Evolutionary conservation across 2,113 vertebrate species (phyloP).

Genomic region (Mandrillus leucophaeus): DNA sequence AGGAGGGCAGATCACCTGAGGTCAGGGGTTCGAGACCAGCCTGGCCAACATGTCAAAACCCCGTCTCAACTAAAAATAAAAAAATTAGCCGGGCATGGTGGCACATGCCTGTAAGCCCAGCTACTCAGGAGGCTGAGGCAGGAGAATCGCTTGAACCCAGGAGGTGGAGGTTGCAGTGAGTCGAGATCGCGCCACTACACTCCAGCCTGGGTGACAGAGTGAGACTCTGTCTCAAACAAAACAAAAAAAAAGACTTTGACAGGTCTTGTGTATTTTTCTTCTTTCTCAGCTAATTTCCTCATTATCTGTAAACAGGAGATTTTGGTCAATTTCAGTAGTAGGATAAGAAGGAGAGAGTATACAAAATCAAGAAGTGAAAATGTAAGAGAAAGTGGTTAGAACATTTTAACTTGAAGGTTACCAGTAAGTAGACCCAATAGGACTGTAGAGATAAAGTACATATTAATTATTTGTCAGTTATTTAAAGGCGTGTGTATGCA

Average conservation of each 20-base stretch:
- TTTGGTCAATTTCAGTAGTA: not conserved
- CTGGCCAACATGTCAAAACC: too few species aligned
- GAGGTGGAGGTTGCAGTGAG: too few species aligned
- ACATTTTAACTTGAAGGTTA: constrained; percentile 35
- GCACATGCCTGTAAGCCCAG: too few species aligned
- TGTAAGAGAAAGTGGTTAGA: constrained; percentile 20
- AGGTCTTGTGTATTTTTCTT: not conserved
- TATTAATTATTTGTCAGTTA: not conserved
- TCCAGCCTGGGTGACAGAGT: too few species aligned
- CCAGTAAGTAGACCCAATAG: not conserved
- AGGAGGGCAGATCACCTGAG: too few species aligned
- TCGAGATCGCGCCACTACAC: too few species aligned
- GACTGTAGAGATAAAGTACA: not conserved
- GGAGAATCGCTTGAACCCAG: too few species aligned
- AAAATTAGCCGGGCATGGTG: too few species aligned
- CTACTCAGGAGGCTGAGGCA: too few species aligned
- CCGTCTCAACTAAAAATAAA: too few species aligned
- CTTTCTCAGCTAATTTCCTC: constrained; percentile 30
- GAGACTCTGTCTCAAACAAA: too few species aligned
- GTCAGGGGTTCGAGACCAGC: too few species aligned
- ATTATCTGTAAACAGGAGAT: not conserved
- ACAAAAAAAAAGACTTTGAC: not conserved
- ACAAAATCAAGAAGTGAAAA: not conserved
- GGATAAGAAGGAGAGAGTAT: not conserved
- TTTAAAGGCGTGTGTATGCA: not conserved